phyloP scores from a whole-genome alignment of 2,888 invertebrate genomes.

The Polyommatus iphigenia region DNA sequence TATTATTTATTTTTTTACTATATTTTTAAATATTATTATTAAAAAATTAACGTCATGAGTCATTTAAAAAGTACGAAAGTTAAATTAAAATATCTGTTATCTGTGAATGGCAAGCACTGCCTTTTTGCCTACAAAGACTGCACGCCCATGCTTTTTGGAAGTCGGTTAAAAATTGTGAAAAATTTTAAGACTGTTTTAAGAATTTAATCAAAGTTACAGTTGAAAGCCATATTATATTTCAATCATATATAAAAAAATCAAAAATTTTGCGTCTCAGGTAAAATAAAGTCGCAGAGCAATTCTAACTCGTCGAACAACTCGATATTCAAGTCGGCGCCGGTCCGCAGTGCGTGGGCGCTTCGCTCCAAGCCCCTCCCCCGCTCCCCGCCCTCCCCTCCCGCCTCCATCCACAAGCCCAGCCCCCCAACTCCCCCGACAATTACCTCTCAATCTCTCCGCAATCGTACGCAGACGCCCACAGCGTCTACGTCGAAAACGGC shows the following conservation, averaged over 20 bases:
- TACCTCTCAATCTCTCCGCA: constrained; percentile 31
- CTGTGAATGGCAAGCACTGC: too few species aligned
- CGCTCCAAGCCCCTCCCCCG: constrained; percentile 35
- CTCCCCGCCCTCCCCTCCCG: constrained; percentile 30
- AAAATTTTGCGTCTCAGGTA: constrained; percentile 37
- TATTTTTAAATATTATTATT: too few species aligned
- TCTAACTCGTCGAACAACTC: constrained; percentile 32
- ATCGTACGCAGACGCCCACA: background rate
- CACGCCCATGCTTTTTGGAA: too few species aligned
- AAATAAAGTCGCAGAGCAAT: constrained; percentile 36
- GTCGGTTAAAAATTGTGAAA: too few species aligned
- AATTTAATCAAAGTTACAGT: too few species aligned
- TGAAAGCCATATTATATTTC: background rate
- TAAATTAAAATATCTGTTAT: too few species aligned
- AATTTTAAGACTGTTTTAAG: too few species aligned
- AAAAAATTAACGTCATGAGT: too few species aligned
- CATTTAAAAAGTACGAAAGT: too few species aligned
- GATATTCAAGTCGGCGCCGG: constrained; percentile 36
- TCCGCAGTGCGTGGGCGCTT: constrained; percentile 44
- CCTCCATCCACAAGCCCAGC: background rate
- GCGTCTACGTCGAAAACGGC: background rate
- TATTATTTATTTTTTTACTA: too few species aligned
- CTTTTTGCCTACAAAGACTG: too few species aligned
- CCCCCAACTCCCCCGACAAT: background rate
- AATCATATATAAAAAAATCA: background rate